phyloP scores from a whole-genome alignment of 1,140 invertebrate genomes.

The Solenopsis fugax region DNA sequence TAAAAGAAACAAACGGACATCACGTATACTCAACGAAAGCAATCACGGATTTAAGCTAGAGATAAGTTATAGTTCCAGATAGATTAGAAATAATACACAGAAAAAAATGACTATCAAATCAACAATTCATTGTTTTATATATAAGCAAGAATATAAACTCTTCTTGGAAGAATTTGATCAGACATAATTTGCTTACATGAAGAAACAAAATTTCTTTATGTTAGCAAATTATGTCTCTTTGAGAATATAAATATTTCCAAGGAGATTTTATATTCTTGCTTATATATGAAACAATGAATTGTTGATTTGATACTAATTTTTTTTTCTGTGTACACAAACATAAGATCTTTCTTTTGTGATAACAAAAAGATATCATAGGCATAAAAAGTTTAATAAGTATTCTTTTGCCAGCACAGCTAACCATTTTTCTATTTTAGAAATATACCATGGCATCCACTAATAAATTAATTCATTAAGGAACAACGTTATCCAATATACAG shows the following conservation, averaged over 20 bases:
- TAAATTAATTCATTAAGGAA: neutral
- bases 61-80: neutral
- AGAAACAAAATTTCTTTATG: no score
- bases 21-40: neutral
- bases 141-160: no score
- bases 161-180: no score
- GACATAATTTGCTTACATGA: no score
- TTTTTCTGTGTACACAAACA: no score
- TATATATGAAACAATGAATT: no score
- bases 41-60: neutral
- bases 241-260: no score
- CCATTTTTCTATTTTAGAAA: neutral
- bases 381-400: slow-evolving; percentile 4
- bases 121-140: no score
- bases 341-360: neutral
- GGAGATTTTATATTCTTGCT: no score
- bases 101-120: no score
- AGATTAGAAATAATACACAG: neutral
- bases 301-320: no score
- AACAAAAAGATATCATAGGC: neutral
- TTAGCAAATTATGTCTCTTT: no score
- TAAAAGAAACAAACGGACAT: neutral
- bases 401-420: neutral
- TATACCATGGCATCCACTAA: neutral
- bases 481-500: neutral